Evolutionary conservation across 1,140 invertebrate species (phyloP).

Genomic region (Drosophila subobscura): DNA sequence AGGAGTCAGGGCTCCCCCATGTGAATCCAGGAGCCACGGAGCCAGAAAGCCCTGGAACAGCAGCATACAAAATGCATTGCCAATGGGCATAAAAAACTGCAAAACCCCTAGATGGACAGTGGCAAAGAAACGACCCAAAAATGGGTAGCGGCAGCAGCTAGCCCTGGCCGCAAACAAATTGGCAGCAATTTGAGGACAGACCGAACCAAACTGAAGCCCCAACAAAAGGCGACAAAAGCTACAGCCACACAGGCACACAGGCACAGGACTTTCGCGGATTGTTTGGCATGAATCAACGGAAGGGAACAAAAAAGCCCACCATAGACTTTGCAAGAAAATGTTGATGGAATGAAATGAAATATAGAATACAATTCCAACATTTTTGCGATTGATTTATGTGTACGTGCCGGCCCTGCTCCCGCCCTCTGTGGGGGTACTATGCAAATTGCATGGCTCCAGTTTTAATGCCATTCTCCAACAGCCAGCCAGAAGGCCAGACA

Average conservation of each 20-base stretch:
- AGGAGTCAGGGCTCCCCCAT: neutral
- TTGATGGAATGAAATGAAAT: constrained; percentile 49
- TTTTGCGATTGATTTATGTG: constrained; percentile 47
- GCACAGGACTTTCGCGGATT: constrained; percentile 46
- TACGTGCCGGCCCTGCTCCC: constrained; percentile 5
- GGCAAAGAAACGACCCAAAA: constrained; percentile 17
- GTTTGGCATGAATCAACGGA: constrained; percentile 29
- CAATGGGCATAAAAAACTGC: constrained; percentile 36
- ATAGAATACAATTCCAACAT: constrained; percentile 47
- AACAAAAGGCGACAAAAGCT: constrained; percentile 77
- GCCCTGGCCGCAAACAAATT: constrained; percentile 74
- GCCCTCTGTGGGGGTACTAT: constrained; percentile 10
- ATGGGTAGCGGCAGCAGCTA: constrained; percentile 50
- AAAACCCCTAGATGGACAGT: constrained; percentile 55
- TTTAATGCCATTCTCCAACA: constrained; percentile 58
- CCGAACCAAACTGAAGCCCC: constrained; percentile 7
- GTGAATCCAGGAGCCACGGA: too few relatives aligned
- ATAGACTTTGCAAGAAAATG: constrained; percentile 4
- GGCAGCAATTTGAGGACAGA: constrained; percentile 69
- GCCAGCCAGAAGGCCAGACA: constrained; percentile 36
- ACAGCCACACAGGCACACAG: constrained; percentile 1
- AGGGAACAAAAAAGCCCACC: constrained; percentile 25
- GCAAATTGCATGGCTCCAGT: constrained; percentile 72
- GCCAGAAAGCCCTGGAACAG: constrained; percentile 14
- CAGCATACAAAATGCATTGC: constrained; percentile 36